phyloP scores from a whole-genome alignment of 2,888 invertebrate genomes.

The Barypeithes pellucidus region DNA sequence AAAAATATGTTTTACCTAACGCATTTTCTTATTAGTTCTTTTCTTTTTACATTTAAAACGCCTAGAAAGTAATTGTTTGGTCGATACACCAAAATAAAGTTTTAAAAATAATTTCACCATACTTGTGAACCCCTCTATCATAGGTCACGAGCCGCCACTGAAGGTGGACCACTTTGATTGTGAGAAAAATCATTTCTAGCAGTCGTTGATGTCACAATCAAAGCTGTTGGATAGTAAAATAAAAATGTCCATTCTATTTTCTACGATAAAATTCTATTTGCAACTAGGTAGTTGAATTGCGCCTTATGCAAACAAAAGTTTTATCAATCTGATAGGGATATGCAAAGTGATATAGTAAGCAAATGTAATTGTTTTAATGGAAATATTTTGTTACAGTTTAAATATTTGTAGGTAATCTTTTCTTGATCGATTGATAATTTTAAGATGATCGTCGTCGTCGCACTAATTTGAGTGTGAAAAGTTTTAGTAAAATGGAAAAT shows the following conservation, averaged over 20 bases:
- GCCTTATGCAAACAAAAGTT: slow-evolving; percentile 30
- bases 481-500: too few relatives aligned
- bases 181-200: neutral
- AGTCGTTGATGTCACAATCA: neutral
- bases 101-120: too few relatives aligned
- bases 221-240: too few relatives aligned
- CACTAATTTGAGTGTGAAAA: too few relatives aligned
- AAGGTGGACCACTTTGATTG: neutral
- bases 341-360: slow-evolving; percentile 4
- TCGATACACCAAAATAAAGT: too few relatives aligned
- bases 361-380: slow-evolving; percentile 25
- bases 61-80: too few relatives aligned
- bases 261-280: neutral
- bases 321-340: slow-evolving; percentile 27
- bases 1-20: too few relatives aligned
- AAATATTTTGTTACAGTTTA: slow-evolving; percentile 21
- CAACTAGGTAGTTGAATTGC: slow-evolving; percentile 10
- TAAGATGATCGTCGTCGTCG: neutral
- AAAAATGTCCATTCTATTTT: neutral
- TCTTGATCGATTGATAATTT: slow-evolving; percentile 18
- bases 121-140: too few relatives aligned
- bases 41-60: too few relatives aligned
- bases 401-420: slow-evolving; percentile 16
- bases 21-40: too few relatives aligned
- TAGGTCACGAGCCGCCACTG: too few relatives aligned